These are phyloP conservation scores for Perithous albicinctus DNA, from an alignment of 2,888 invertebrate species.

Conservation along the genomic window DNA sequence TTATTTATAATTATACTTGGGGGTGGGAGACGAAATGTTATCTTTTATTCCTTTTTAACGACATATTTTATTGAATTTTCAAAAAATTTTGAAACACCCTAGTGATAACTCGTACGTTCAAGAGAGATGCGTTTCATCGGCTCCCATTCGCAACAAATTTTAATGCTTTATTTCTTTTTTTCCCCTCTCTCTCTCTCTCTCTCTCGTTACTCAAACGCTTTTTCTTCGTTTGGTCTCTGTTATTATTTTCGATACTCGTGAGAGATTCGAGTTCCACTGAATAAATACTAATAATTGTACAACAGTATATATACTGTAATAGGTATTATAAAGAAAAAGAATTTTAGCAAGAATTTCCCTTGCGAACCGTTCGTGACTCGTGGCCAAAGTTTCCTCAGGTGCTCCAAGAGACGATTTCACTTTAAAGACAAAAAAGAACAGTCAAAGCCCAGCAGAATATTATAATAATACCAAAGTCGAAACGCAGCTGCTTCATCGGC, in stretches of 20 bases:
- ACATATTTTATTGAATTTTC: too few relatives aligned
- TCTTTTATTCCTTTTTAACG: too few relatives aligned
- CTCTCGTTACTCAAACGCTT: slow-evolving; percentile 23
- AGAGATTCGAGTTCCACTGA: slow-evolving; percentile 32
- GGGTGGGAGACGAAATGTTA: too few relatives aligned
- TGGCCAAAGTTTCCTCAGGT: slow-evolving; percentile 59
- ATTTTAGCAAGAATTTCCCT: slow-evolving; percentile 32
- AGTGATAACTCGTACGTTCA: slow-evolving; percentile 1
- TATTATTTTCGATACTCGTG: slow-evolving; percentile 48
- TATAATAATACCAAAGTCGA: neutral
- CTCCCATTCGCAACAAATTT: slow-evolving; percentile 32
- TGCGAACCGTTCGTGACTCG: slow-evolving; percentile 53
- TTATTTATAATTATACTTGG: too few relatives aligned
- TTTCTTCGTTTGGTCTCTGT: neutral
- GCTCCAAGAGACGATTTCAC: slow-evolving; percentile 33
- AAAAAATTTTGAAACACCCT: too few relatives aligned
- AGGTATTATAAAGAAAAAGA: slow-evolving; percentile 10
- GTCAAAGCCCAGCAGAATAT: slow-evolving; percentile 23
- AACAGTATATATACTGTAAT: slow-evolving; percentile 20
- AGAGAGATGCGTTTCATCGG: slow-evolving; percentile 11
- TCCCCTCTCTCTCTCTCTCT: slow-evolving; percentile 12
- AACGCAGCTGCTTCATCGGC: neutral
- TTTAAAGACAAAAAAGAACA: slow-evolving; percentile 10
- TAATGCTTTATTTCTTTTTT: neutral
- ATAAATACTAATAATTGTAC: slow-evolving; percentile 43